A percentile compares a stretch with the other conserved stretches of the same genome.
Evolutionary conservation across 2,797 vertebrate genomes (phyloP).

Genomic region (Microctenopoma lineatum): DNA sequence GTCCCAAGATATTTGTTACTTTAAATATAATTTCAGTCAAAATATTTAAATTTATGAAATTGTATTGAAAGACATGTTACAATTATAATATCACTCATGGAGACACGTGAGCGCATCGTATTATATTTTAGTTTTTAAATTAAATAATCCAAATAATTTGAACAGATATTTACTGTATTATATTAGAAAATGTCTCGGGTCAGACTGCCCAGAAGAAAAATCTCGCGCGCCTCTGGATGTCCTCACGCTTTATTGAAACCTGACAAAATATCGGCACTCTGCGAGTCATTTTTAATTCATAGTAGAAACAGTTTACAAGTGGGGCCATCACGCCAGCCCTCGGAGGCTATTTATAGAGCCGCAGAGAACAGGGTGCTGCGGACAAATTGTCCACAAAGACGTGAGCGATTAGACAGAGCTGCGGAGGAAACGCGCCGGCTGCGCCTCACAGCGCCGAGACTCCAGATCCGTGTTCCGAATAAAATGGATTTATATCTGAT

Average conservation of each 20-base stretch:
- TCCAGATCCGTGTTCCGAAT: neutral
- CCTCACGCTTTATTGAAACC: conserved; percentile 43
- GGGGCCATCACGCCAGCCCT: conserved; percentile 10
- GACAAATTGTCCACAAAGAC: conserved; percentile 64
- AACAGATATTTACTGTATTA: too few relatives aligned
- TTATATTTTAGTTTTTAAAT: too few relatives aligned
- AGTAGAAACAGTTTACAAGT: conserved; percentile 66
- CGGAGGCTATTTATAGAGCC: conserved; percentile 51
- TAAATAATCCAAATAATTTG: too few relatives aligned
- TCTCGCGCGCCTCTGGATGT: conserved; percentile 19
- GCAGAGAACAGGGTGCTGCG: conserved; percentile 35
- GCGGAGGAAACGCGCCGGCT: conserved; percentile 20
- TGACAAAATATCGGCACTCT: conserved; percentile 45
- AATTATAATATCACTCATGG: too few relatives aligned
- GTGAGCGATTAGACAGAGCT: conserved; percentile 47
- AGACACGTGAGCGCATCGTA: too few relatives aligned
- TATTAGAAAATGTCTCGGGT: neutral
- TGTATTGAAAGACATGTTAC: too few relatives aligned
- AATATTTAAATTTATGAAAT: too few relatives aligned
- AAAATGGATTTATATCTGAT: neutral
- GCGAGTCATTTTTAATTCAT: conserved; percentile 62
- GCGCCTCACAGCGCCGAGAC: neutral
- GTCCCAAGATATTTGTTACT: too few relatives aligned
- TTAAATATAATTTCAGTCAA: too few relatives aligned
- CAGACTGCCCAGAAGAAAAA: conserved; percentile 23